These are phyloP conservation scores for Nemoura dubitans DNA, from an alignment of 2,888 invertebrate species.

Conservation along the genomic window DNA sequence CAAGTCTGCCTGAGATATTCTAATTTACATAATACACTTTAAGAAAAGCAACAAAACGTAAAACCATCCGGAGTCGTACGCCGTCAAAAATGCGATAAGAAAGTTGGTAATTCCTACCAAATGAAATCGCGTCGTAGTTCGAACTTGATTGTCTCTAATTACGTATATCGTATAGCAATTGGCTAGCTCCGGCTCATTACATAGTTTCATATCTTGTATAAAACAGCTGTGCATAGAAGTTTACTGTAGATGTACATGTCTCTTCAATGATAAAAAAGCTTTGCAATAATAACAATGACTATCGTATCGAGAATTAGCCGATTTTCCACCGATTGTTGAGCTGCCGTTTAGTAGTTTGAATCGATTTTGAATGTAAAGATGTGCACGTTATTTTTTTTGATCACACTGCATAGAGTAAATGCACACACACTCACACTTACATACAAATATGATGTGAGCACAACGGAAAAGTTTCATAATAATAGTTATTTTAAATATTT, in stretches of 20 bases:
- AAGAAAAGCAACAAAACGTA: slow-evolving; percentile 35
- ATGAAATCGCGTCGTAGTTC: background rate
- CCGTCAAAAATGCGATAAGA: slow-evolving; percentile 33
- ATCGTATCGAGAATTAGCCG: slow-evolving; percentile 16
- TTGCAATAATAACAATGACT: slow-evolving; percentile 28
- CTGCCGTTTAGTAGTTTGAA: slow-evolving; percentile 35
- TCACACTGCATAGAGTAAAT: slow-evolving; percentile 41
- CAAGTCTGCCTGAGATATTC: slow-evolving; percentile 40
- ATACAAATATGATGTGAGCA: slow-evolving; percentile 40
- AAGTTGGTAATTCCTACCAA: slow-evolving; percentile 15
- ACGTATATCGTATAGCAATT: slow-evolving; percentile 49
- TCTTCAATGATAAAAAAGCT: slow-evolving; percentile 37
- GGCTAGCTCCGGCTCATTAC: slow-evolving; percentile 2
- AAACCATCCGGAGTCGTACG: slow-evolving; percentile 27
- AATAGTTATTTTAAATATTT: slow-evolving; percentile 26
- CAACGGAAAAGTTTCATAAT: background rate
- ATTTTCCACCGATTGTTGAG: slow-evolving; percentile 25
- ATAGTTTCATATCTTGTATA: slow-evolving; percentile 18
- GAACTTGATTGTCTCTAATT: slow-evolving; percentile 49
- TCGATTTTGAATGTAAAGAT: slow-evolving; percentile 30
- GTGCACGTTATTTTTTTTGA: slow-evolving; percentile 36
- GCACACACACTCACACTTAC: slow-evolving; percentile 34
- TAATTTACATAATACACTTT: slow-evolving; percentile 40
- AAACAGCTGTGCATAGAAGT: slow-evolving; percentile 37
- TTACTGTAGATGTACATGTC: slow-evolving; percentile 18